A percentile compares a stretch with the other conserved stretches of the same genome.
Evolutionary conservation across 2,888 invertebrate species (phyloP).

Genomic region (Palloptera scutellata): DNA sequence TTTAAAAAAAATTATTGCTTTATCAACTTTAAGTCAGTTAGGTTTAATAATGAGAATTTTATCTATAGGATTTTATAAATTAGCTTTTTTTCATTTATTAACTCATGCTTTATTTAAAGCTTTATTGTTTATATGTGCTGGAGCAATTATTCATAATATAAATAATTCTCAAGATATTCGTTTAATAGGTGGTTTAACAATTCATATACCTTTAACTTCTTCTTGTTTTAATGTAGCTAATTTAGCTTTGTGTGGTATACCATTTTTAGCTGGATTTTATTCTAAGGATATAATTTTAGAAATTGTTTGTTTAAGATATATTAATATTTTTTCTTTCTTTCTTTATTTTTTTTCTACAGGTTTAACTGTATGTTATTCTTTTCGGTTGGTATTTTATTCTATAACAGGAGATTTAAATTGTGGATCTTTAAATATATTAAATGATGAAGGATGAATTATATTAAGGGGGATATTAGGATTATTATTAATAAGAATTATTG

Average conservation of each 20-base stretch:
- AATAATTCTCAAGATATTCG: constrained; percentile 73
- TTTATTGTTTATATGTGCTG: constrained; percentile 77
- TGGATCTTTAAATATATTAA: constrained; percentile 65
- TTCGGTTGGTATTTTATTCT: constrained; percentile 69
- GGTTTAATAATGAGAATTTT: constrained; percentile 76
- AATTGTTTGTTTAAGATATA: constrained; percentile 65
- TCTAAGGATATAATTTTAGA: constrained; percentile 73
- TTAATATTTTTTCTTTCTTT: constrained; percentile 68
- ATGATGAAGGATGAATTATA: constrained; percentile 66
- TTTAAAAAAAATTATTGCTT: constrained; percentile 81
- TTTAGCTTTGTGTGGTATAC: constrained; percentile 71
- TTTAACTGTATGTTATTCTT: constrained; percentile 68
- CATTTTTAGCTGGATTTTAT: constrained; percentile 74
- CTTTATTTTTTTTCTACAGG: constrained; percentile 68
- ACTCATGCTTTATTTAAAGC: constrained; percentile 81
- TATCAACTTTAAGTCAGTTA: constrained; percentile 78
- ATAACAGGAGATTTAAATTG: constrained; percentile 67
- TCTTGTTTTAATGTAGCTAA: constrained; percentile 69
- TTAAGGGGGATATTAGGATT: constrained; percentile 64
- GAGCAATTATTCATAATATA: constrained; percentile 73
- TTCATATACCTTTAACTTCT: constrained; percentile 67
- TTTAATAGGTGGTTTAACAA: constrained; percentile 66
- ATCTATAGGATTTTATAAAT: constrained; percentile 66
- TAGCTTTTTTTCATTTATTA: constrained; percentile 77
- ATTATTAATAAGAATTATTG: constrained; percentile 61